These are phyloP conservation scores for Sebastolobus altivelis DNA, from an alignment of 2,797 vertebrate species.

Conservation along the genomic window DNA sequence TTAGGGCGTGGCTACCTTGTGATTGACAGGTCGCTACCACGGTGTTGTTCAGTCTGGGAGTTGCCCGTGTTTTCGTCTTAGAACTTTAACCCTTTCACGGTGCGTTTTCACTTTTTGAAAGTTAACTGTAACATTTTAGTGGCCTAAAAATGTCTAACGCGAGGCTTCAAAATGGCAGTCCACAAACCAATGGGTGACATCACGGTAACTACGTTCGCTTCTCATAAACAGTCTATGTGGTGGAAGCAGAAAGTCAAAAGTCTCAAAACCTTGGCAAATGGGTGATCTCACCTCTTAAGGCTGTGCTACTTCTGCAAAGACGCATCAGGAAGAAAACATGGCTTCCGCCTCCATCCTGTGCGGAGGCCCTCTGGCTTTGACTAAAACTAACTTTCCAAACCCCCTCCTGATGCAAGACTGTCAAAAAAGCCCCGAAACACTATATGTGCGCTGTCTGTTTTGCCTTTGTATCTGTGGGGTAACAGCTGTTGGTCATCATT, in stretches of 20 bases:
- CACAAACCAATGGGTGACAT: not conserved
- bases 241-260: not conserved
- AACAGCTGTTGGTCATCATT: constrained; percentile 44
- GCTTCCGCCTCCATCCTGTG: constrained; percentile 17
- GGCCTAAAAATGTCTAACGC: not conserved
- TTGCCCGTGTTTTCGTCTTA: no score
- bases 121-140: no score
- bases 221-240: not conserved
- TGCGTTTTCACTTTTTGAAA: no score
- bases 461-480: constrained; percentile 15
- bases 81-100: no score
- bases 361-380: constrained; percentile 37
- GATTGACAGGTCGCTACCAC: no score
- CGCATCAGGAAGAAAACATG: constrained; percentile 18
- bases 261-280: not conserved
- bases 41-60: fast-evolving
- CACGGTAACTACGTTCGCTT: not conserved
- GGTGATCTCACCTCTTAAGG: constrained; percentile 15
- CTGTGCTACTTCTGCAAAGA: constrained; percentile 20
- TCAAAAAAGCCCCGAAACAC: constrained; percentile 1
- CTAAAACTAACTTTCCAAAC: constrained; percentile 34
- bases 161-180: not conserved
- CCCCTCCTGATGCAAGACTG: constrained; percentile 13
- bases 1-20: no score
- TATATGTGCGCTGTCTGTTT: constrained; percentile 16